Evolutionary conservation across 2,888 invertebrate genomes (phyloP).

Genomic region (Microctonus aethiopoides): DNA sequence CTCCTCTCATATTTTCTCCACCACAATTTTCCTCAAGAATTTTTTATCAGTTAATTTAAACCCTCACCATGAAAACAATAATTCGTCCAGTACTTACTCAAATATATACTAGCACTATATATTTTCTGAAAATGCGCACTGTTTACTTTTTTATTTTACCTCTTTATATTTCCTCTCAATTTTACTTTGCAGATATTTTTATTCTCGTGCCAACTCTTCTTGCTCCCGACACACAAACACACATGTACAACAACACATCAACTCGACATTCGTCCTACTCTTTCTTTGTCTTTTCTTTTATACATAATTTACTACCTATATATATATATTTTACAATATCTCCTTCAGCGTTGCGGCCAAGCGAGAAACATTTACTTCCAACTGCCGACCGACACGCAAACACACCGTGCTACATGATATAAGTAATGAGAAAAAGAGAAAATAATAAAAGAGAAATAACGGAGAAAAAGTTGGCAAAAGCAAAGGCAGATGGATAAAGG

Average conservation of each 20-base stretch:
- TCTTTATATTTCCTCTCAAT: background rate
- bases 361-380: slow-evolving; percentile 7
- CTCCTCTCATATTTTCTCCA: too few species aligned
- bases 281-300: background rate
- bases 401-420: background rate
- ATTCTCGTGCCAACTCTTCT: background rate
- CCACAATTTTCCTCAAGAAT: background rate
- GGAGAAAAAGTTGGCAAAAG: background rate
- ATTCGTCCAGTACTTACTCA: slow-evolving; percentile 16
- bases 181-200: background rate
- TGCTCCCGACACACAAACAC: slow-evolving; percentile 12
- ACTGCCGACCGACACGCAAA: slow-evolving; percentile 2
- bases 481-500: background rate
- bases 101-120: background rate
- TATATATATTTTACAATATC: background rate
- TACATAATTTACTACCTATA: too few species aligned
- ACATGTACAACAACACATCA: background rate
- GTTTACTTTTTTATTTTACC: slow-evolving; percentile 7
- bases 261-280: background rate
- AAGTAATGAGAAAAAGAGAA: background rate
- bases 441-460: background rate
- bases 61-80: slow-evolving; percentile 3
- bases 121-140: slow-evolving; percentile 13
- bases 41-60: background rate
- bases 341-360: background rate